Base-by-base conservation (phyloP, 2,888 invertebrate species). In the Cosmia trapezina region DNA sequence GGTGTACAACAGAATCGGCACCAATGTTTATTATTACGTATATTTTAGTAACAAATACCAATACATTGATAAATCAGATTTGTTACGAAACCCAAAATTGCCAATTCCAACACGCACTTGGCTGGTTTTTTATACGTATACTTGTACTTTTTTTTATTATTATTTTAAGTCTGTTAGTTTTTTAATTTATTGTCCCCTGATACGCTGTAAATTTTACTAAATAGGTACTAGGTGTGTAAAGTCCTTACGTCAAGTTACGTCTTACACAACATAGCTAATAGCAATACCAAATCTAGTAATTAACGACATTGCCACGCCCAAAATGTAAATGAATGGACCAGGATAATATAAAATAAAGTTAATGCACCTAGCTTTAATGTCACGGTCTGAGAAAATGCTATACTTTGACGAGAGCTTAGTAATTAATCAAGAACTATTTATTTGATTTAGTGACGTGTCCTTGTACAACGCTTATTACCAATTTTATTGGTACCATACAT, bases 281-380 rank as follows among this genome's bases (percentile, higher is more conserved):
- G 66, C 56, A 4, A 60, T 56, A 71, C n/a, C 54, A 81, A 80
- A 88, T 84, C 61, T 74, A 81, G 72, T 83, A 82, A 88, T 87
- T 85, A 87, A 82, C 69, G 69, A 79, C 62, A 82, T 49, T 69
- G 80, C 77, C 76, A 82, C 85, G 83, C 85, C 84, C 81, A 68
- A 82, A 81, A 88, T 86, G 80, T 83, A 83, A 90, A 88, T 89
- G 81, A 86, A 86, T 83, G 60, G 85, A 86, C 60, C 86, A 80
- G 83, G 84, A 88, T 88, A 84, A 86, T 85, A 80, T 81, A 86
- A 87, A 85, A 78, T 74, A 69, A 75, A 70, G 76, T 78, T 80
- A 84, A 81, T 86, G 61, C 73, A 69, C 75, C 80, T 54, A 81
- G 78, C 84, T 82, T 79, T 91, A 91, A 92, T 91, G 91, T 91